Evolutionary conservation across 2,113 vertebrate species (phyloP).

Genomic region (Verasper variegatus): DNA sequence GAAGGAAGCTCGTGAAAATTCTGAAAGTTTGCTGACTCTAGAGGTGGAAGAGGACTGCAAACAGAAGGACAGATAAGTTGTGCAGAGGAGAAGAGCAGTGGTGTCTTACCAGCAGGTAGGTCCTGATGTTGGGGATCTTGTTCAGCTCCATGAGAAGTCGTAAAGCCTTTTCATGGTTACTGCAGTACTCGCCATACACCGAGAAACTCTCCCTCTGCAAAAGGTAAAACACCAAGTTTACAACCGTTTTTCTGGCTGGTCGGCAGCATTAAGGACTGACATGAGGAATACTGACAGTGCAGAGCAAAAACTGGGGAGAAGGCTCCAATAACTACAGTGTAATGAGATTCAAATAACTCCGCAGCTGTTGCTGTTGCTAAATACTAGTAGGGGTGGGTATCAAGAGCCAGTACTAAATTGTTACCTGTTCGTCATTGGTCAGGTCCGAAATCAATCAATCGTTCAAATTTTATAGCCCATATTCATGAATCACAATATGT

Average conservation of each 20-base stretch:
- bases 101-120: conserved; percentile 93
- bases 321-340: not conserved
- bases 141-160: conserved; percentile 96
- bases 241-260: not conserved
- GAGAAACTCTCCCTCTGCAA: conserved; percentile 94
- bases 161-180: conserved; percentile 98
- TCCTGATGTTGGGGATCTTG: conserved; percentile 92
- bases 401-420: no score
- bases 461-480: no score
- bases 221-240: not conserved
- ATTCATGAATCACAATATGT: no score
- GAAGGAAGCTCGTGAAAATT: conserved; percentile 16
- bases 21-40: not conserved
- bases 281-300: not conserved
- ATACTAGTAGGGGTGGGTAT: no score
- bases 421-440: no score
- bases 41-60: not conserved
- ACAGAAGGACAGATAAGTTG: not conserved
- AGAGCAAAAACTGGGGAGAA: conserved; percentile 19
- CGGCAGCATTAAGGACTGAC: not conserved
- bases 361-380: not conserved
- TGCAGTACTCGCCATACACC: conserved; percentile 97
- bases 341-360: not conserved
- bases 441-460: no score
- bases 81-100: not conserved